Conservation (phyloP, 2,797 vertebrate genomes). For the Momotus momota region DNA sequence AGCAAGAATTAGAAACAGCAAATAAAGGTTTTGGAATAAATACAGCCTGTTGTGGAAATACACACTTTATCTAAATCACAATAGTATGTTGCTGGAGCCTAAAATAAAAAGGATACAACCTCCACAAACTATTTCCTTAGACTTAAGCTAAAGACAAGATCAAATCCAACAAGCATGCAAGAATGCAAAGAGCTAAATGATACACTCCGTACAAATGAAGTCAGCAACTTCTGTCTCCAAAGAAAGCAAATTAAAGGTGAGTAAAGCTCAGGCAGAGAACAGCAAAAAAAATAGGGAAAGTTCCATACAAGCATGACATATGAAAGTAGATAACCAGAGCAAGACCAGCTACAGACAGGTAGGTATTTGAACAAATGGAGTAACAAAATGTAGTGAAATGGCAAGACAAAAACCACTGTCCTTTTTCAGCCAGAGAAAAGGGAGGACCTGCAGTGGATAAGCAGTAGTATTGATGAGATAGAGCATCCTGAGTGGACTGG, state of each 20-base stretch:
- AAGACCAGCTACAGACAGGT: background rate
- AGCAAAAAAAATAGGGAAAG: background rate
- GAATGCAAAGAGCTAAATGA: background rate
- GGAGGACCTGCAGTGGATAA: background rate
- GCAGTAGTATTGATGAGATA: rapidly evolving
- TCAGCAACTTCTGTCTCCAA: background rate
- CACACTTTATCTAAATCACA: background rate
- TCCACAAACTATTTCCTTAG: background rate
- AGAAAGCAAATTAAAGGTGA: background rate
- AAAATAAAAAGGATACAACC: background rate
- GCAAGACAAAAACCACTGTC: background rate
- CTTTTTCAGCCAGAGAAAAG: background rate
- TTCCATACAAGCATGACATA: background rate
- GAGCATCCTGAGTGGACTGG: background rate
- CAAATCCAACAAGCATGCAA: background rate
- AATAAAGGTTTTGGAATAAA: background rate
- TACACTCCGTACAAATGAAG: background rate
- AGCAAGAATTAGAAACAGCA: background rate
- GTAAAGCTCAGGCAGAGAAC: background rate
- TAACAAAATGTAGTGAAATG: background rate
- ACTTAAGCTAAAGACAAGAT: background rate
- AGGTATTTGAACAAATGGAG: background rate
- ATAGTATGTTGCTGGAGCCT: background rate
- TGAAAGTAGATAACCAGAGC: background rate
- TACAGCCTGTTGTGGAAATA: background rate